Base-by-base conservation (phyloP, 1,140 invertebrate genomes). In the Diabrotica virgifera region DNA sequence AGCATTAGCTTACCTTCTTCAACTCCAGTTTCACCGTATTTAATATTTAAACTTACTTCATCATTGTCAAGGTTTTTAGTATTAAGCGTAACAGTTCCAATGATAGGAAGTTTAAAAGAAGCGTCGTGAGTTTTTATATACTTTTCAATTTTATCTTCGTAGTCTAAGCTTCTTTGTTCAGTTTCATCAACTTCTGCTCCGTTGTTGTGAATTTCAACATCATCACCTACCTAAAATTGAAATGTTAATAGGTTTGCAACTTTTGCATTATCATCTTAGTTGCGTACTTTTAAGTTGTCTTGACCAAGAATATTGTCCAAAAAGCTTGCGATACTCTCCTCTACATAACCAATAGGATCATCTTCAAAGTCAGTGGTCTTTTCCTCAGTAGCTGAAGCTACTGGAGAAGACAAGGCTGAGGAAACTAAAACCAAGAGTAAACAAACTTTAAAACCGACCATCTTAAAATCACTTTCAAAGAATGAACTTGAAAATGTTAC, bases 271-370 rank as follows among this genome's bases (percentile, higher is more conserved):
- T n/a, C 3, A 10, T 10, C 12, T 12, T 8, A 9, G 11, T 36
- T 52, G 50, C 57, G 10, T 70, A 70, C 69, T 52, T 70, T 12
- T 46, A 62, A 89, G 63, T 84, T 86, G 72, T 92, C 90, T 79
- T 90, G 90, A 76, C 87, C 87, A 78, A 91, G 85, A 70, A 92
- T 84, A 74, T 86, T 86, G 76, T 92, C 89, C 71, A 93, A 80
- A 55, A 92, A 84, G 59, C 88, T 87, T 77, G 91, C 86, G 55
- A 90, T 86, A 74, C 90, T 90, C 79, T 87, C 90, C 79, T 92
- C 92, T 79, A 92, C 87, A 80, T 90, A 93, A 35, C 89, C 85
- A 52, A 91, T 84, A 6, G 89, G 88, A 75, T 93, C 90, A 72
- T 89, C 89, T 36, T 74, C 73, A 40, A 84, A 75, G 89, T 92